phyloP scores from a whole-genome alignment of 2,113 vertebrate genomes.

The Zapornia atra region DNA sequence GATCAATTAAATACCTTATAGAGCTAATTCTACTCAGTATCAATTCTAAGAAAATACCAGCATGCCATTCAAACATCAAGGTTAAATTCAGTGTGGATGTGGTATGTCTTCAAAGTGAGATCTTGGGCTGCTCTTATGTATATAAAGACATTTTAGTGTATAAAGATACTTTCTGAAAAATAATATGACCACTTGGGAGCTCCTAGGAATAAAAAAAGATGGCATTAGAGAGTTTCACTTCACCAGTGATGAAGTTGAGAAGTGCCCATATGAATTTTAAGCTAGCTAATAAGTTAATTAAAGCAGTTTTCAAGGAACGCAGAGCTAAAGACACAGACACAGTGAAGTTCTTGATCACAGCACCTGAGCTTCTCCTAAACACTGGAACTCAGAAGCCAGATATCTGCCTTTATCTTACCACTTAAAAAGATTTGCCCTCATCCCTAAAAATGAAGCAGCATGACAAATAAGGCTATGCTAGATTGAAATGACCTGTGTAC shows the following conservation, averaged over 20 bases:
- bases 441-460: neutral
- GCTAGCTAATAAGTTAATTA: neutral
- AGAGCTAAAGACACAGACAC: neutral
- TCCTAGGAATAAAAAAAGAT: neutral
- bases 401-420: neutral
- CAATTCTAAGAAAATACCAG: neutral
- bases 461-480: neutral
- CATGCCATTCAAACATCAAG: neutral
- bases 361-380: neutral
- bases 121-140: neutral
- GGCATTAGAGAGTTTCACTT: neutral
- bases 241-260: neutral
- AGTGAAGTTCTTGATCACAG: neutral
- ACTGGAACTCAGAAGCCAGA: neutral
- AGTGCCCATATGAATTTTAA: neutral
- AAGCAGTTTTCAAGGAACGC: neutral
- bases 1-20: neutral
- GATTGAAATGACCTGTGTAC: neutral
- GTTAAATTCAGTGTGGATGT: neutral
- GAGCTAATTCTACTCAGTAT: neutral
- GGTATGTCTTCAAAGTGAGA: neutral
- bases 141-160: neutral
- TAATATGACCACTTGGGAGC: neutral
- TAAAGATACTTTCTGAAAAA: neutral
- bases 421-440: neutral